These are phyloP conservation scores for Oligia strigilis DNA, from an alignment of 2,888 invertebrate species.

Conservation along the genomic window DNA sequence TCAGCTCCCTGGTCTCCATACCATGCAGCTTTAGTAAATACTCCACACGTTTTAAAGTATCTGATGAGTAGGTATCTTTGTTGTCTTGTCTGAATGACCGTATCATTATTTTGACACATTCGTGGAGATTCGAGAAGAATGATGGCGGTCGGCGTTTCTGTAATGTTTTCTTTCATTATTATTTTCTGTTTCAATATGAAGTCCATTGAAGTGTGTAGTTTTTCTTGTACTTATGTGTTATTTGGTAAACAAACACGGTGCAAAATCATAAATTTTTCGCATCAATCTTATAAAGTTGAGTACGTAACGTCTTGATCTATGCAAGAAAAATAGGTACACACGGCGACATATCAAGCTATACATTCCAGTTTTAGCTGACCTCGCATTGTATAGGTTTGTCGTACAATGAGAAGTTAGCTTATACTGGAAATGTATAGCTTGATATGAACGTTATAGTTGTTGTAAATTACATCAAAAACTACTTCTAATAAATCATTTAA, in stretches of 20 bases:
- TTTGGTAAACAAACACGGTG: conserved; percentile 31
- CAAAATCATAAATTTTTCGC: background rate
- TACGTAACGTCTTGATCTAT: background rate
- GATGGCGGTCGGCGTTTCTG: conserved; percentile 97
- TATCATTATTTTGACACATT: conserved; percentile 96
- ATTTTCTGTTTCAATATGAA: background rate
- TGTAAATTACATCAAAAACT: background rate
- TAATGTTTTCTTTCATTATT: conserved; percentile 58
- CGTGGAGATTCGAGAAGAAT: conserved; percentile 97
- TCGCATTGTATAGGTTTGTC: background rate
- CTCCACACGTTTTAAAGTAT: conserved; percentile 92
- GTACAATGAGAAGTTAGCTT: background rate
- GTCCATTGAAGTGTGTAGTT: background rate
- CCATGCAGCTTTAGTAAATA: conserved; percentile 95
- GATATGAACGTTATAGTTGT: background rate
- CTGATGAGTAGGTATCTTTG: conserved; percentile 89
- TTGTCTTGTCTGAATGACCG: conserved; percentile 96
- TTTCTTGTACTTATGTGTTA: background rate
- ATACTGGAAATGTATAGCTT: background rate
- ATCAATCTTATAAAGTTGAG: background rate
- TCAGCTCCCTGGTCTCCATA: conserved; percentile 96
- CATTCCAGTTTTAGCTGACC: background rate
- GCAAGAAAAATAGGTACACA: background rate
- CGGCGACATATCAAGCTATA: background rate
- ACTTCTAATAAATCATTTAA: background rate